Conservation (phyloP, 2,888 invertebrate genomes). For the Mythimna loreyi region DNA sequence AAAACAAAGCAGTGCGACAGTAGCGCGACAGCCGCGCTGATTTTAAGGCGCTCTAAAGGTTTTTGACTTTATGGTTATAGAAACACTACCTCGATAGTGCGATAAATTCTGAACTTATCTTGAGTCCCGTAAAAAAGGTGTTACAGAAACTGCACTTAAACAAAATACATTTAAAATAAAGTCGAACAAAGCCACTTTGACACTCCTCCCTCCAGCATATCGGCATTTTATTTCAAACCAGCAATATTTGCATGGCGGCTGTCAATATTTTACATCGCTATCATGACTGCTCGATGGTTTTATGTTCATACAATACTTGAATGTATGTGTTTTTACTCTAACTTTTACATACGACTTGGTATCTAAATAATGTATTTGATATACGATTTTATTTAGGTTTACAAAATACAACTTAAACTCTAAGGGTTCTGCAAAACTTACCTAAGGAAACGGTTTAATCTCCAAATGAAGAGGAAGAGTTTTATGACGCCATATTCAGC, state of each 20-base stretch:
- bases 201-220: conserved; percentile 44
- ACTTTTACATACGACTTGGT: conserved; percentile 18
- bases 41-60: too few relatives aligned
- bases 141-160: conserved; percentile 1
- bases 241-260: conserved; percentile 68
- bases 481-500: too few relatives aligned
- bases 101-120: conserved; percentile 2
- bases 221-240: conserved; percentile 65
- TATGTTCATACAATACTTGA: conserved; percentile 55
- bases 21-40: too few relatives aligned
- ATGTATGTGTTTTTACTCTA: conserved; percentile 60
- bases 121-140: not conserved
- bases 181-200: conserved; percentile 32
- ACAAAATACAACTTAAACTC: too few relatives aligned
- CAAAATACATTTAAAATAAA: conserved; percentile 39
- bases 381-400: not conserved
- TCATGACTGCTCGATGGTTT: conserved; percentile 71
- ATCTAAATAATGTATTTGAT: not conserved
- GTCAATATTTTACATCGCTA: conserved; percentile 79
- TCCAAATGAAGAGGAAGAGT: too few relatives aligned
- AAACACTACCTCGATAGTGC: not conserved
- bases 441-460: too few relatives aligned
- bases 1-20: too few relatives aligned
- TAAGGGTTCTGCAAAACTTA: too few relatives aligned
- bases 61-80: too few relatives aligned